phyloP scores from a whole-genome alignment of 2,888 invertebrate genomes.

The Dysmachus trigonus region DNA sequence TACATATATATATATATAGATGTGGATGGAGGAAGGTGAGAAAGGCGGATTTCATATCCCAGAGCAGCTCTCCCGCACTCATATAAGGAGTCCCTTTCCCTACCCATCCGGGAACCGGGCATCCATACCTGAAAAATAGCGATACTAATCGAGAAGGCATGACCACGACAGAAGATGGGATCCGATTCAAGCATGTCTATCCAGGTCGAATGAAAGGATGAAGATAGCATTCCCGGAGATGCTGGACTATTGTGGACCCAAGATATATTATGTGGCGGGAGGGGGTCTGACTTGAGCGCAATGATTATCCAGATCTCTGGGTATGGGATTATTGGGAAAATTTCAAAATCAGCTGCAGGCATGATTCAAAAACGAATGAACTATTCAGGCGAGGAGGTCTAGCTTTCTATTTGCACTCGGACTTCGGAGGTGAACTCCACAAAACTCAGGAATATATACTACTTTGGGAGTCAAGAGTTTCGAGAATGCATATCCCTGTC shows the following conservation, averaged over 20 bases:
- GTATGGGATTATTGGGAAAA: slow-evolving; percentile 38
- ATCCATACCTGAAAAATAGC: slow-evolving; percentile 40
- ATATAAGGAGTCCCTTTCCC: background rate
- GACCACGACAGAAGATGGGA: slow-evolving; percentile 43
- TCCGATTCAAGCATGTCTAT: slow-evolving; percentile 40
- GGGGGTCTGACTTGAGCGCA: slow-evolving; percentile 8
- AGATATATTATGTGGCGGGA: background rate
- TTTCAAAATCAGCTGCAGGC: slow-evolving; percentile 48
- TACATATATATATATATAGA: no score
- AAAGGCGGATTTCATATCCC: background rate
- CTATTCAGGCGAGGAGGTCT: slow-evolving; percentile 13
- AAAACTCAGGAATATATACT: background rate
- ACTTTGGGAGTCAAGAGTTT: background rate
- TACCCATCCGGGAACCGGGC: background rate
- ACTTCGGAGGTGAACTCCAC: slow-evolving; percentile 17
- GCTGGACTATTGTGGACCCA: slow-evolving; percentile 14
- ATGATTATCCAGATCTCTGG: slow-evolving; percentile 13
- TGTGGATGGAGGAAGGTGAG: background rate
- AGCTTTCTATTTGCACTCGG: slow-evolving; percentile 40
- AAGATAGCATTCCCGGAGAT: background rate
- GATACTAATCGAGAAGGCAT: slow-evolving; percentile 48
- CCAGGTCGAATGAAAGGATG: slow-evolving; percentile 21
- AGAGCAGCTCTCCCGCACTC: background rate
- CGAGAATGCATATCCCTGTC: background rate
- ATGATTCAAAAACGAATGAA: slow-evolving; percentile 14